Evolutionary conservation across 1,140 invertebrate species (phyloP), one percentile per base, ranked within the genome.

Genomic region (Drepana arcuata): DNA sequence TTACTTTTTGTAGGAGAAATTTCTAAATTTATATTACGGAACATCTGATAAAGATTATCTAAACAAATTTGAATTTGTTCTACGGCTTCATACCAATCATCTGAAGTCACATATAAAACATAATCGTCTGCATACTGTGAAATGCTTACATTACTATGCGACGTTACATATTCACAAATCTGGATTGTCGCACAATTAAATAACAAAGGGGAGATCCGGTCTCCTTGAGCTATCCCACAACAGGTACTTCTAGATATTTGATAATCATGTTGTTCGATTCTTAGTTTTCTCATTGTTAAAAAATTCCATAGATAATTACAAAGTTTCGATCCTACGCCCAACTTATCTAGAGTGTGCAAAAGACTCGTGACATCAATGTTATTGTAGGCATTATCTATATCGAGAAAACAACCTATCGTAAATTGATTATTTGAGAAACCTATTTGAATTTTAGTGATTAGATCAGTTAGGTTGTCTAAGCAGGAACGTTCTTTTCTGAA

Each of bases 341-440:
- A 16, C 11, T 16, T 7, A 21, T 41, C 37, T 18, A 41, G 24
- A 6, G 14, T 28, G 2, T 9, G 7, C 7, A 47, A 1, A 7
- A 47, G 12, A 1, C 1, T 6, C 0, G n/a, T 4, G 11, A 47
- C 15, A 25, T 36, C 16, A 14, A 50, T 21, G 28, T 50, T 50
- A 26, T 50, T 50, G 25, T 50, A 50, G n/a, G 47, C 47, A 30
- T 28, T 44, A 7, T 50, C 30, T 7, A 50, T 50, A 15, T 50
- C 47, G 11, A 50, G 7, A 34, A 50, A 50, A 26, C 41, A 50
- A 2, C 25, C 36, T 0, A 44, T 2, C 1, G 24, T 31, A 16
- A 16, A 11, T 21, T 18, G 2, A 28, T 38, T 29, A 14, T 37
- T 16, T 1, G 21, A 9, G n/a, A 41, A 37, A 6, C 45, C 39